Evolutionary conservation across 2,888 invertebrate species (phyloP).

Genomic region (Dichetophora obliterata): DNA sequence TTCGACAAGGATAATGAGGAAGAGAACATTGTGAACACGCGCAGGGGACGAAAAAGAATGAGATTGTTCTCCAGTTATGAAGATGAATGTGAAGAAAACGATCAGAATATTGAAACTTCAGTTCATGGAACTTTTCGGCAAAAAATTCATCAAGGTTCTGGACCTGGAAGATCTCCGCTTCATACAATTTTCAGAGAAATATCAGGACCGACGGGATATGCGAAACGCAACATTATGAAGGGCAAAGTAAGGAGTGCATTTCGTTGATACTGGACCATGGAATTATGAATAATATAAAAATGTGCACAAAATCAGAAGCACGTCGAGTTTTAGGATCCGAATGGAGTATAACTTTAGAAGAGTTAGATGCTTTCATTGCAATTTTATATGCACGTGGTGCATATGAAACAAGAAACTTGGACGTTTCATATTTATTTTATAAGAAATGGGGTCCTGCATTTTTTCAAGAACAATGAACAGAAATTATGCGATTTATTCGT

Average conservation of each 20-base stretch:
- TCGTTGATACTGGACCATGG: not conserved
- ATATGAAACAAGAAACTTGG: constrained; percentile 37
- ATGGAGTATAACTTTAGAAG: not conserved
- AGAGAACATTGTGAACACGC: no score
- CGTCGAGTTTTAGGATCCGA: not conserved
- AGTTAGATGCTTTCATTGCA: constrained; percentile 31
- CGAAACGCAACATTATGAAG: constrained; percentile 22
- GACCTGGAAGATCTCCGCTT: constrained; percentile 3
- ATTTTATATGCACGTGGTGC: constrained; percentile 41
- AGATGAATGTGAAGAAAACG: no score
- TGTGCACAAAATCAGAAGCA: not conserved
- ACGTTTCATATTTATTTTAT: not conserved
- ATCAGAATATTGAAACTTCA: no score
- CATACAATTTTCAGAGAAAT: constrained; percentile 25
- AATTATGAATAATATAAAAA: not conserved
- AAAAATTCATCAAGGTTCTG: not conserved
- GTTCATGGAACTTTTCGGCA: no score
- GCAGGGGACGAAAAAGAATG: no score
- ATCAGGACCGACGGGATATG: constrained; percentile 20
- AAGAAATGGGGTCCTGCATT: no score
- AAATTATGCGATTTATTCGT: not conserved
- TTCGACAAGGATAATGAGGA: no score
- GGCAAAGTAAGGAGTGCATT: constrained; percentile 25
- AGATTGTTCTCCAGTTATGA: no score
- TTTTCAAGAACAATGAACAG: no score